Percentiles rank a stretch among this genome's conserved stretches.
These are phyloP conservation scores for Nephrotoma appendiculata DNA, from an alignment of 2,888 invertebrate species.

Conservation along the genomic window DNA sequence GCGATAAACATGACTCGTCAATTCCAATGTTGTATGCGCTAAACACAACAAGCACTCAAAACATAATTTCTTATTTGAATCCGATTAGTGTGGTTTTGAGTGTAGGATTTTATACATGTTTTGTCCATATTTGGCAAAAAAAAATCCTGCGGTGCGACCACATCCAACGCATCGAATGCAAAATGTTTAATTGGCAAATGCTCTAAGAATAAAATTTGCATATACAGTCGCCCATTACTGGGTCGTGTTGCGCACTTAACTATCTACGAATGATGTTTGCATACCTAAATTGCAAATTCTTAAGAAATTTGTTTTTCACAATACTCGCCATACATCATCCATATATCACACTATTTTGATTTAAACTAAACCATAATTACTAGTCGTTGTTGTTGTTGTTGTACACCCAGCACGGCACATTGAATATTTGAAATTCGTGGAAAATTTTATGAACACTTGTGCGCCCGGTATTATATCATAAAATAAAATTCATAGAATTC, in stretches of 20 bases:
- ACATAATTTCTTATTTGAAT: not conserved
- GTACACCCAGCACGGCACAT: not conserved
- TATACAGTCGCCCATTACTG: too few species aligned
- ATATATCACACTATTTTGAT: not conserved
- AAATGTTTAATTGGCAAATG: too few species aligned
- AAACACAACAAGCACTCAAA: not conserved
- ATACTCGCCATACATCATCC: not conserved
- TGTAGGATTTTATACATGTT: not conserved
- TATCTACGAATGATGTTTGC: not conserved
- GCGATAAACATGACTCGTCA: not conserved
- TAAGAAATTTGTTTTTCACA: not conserved
- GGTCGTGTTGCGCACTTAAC: not conserved
- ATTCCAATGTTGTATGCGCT: not conserved
- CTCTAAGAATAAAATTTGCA: too few species aligned
- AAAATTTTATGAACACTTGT: not conserved
- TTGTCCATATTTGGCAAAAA: not conserved
- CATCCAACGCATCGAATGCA: not conserved
- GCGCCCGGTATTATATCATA: not conserved
- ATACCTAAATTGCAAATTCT: not conserved
- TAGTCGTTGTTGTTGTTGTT: not conserved
- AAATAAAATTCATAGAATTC: too few species aligned
- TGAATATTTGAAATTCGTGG: not conserved
- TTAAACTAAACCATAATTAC: too few species aligned
- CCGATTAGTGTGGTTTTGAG: not conserved
- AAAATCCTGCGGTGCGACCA: not conserved